Evolutionary conservation across 2,797 vertebrate species (phyloP).

Genomic region (Poecilia picta): DNA sequence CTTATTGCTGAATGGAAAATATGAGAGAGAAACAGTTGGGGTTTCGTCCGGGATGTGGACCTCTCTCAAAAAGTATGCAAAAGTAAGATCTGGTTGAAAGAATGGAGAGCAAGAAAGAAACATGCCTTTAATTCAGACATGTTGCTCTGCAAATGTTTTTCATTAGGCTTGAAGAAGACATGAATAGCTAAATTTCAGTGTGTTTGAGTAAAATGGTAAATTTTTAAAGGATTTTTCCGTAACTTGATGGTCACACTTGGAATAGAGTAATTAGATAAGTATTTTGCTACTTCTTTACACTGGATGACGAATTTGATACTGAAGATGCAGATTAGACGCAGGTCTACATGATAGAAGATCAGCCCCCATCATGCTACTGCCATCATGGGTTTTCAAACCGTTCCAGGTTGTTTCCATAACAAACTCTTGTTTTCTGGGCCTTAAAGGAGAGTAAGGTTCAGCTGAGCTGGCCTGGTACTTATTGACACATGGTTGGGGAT

Average conservation of each 20-base stretch:
- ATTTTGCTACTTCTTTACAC: background rate
- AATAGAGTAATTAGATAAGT: background rate
- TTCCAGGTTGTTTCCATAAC: conserved; percentile 2
- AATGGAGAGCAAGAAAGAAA: background rate
- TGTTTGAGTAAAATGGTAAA: background rate
- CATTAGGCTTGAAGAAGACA: background rate
- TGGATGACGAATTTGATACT: background rate
- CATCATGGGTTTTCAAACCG: background rate
- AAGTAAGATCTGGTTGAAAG: background rate
- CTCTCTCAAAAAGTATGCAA: background rate
- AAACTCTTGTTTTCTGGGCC: background rate
- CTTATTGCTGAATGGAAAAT: background rate
- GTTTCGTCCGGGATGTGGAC: background rate
- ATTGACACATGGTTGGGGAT: background rate
- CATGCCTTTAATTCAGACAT: background rate
- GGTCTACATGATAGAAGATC: background rate
- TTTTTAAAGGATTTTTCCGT: background rate
- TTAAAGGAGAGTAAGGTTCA: background rate
- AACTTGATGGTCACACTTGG: background rate
- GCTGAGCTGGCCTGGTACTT: background rate
- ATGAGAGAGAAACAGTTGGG: background rate
- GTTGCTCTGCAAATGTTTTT: background rate
- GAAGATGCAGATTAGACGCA: background rate
- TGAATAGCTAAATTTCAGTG: background rate
- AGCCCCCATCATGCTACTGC: background rate